phyloP scores from a whole-genome alignment of 2,888 invertebrate genomes.

The Caenorhabditis macrosperma region DNA sequence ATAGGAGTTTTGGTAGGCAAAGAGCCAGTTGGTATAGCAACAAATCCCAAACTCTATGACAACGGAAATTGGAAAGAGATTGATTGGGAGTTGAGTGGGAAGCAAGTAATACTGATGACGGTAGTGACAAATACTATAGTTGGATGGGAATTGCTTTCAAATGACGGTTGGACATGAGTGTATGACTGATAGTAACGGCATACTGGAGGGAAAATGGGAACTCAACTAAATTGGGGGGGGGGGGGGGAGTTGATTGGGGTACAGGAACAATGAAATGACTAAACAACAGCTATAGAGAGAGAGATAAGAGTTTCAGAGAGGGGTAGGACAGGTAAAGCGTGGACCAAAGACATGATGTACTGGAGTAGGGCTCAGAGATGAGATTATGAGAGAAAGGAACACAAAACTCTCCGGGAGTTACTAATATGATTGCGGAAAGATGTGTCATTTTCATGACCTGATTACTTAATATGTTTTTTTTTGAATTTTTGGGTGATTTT shows the following conservation, averaged over 20 bases:
- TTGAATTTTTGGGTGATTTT: conserved; percentile 3
- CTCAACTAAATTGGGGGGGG: not conserved
- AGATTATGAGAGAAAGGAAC: conserved; percentile 13
- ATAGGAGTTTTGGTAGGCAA: too few species aligned
- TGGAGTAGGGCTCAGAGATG: not conserved
- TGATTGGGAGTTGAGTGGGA: not conserved
- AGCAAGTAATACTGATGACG: conserved; percentile 31
- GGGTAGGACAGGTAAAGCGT: conserved; percentile 45
- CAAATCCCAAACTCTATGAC: too few species aligned
- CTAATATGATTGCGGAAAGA: conserved; percentile 21
- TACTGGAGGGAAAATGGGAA: conserved; percentile 4
- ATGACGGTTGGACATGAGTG: not conserved
- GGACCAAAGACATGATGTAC: conserved; percentile 40
- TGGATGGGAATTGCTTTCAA: conserved; percentile 1
- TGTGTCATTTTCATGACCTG: conserved; percentile 52
- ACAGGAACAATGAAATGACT: conserved; percentile 35
- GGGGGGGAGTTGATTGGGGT: not conserved
- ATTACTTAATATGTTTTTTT: conserved; percentile 33
- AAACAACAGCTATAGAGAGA: not conserved
- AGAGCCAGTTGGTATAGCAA: too few species aligned
- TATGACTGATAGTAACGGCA: not conserved
- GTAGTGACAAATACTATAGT: conserved; percentile 33
- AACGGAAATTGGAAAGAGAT: not conserved
- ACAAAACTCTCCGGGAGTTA: conserved; percentile 2
- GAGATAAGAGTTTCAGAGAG: conserved; percentile 5